phyloP scores from a whole-genome alignment of 2,113 vertebrate genomes.

The Balaeniceps rex region DNA sequence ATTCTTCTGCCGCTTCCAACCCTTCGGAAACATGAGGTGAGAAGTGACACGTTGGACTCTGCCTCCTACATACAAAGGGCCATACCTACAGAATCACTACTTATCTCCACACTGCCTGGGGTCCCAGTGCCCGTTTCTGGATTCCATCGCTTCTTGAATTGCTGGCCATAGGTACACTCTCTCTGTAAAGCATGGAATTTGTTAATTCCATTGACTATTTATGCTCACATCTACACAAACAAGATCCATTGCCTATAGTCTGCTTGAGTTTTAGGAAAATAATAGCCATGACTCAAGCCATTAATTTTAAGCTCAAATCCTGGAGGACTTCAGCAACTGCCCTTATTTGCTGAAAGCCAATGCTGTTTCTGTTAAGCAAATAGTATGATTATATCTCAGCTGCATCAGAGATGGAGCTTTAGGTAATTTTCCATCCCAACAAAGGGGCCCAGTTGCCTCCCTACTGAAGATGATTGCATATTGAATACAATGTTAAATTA shows the following conservation, averaged over 20 bases:
- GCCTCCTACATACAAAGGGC: neutral
- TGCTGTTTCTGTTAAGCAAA: neutral
- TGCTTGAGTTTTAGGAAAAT: neutral
- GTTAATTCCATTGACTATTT: neutral
- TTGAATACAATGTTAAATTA: neutral
- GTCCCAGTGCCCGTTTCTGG: neutral
- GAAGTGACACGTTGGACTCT: neutral
- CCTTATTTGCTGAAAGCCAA: neutral
- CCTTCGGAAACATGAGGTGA: conserved; percentile 49
- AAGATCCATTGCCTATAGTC: neutral
- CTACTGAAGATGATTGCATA: neutral
- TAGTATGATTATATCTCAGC: neutral
- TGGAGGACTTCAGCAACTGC: neutral
- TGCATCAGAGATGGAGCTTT: neutral
- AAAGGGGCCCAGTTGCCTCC: neutral
- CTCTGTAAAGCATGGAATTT: neutral
- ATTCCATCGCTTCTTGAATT: neutral
- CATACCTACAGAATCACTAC: neutral
- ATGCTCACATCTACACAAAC: neutral
- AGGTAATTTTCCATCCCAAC: neutral
- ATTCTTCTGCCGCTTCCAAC: conserved; percentile 52
- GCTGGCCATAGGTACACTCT: neutral
- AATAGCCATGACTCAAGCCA: neutral
- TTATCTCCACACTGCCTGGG: neutral
- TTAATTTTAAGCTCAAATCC: neutral